phyloP scores from a whole-genome alignment of 1,140 invertebrate species.

The Antheraea pernyi region DNA sequence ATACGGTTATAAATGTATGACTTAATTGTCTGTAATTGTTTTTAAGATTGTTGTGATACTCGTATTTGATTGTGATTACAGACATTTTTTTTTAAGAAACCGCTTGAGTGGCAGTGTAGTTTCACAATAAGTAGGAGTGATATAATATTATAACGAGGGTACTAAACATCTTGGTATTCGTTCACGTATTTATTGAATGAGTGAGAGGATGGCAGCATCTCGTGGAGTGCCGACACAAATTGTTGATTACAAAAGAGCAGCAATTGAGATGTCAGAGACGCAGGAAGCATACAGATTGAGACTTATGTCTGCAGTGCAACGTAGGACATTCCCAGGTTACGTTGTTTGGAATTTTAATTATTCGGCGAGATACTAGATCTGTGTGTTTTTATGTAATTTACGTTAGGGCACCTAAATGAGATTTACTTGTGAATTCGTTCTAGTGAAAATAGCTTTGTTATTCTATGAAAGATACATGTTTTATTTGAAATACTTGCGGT shows the following conservation, averaged over 20 bases:
- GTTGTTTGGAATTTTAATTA: background rate
- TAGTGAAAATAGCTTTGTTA: too few relatives aligned
- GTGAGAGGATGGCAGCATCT: slow-evolving; percentile 55
- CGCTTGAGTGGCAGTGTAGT: slow-evolving; percentile 9
- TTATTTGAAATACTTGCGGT: too few relatives aligned
- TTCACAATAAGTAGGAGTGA: slow-evolving; percentile 30
- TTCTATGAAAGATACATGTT: too few relatives aligned
- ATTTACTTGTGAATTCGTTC: too few relatives aligned
- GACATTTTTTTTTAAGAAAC: slow-evolving; percentile 2
- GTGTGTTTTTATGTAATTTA: too few relatives aligned
- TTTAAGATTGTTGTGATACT: slow-evolving; percentile 7
- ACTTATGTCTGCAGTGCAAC: slow-evolving; percentile 52
- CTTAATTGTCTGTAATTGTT: background rate
- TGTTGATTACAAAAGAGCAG: slow-evolving; percentile 76
- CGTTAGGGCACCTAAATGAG: too few relatives aligned
- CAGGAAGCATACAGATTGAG: slow-evolving; percentile 68
- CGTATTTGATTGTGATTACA: slow-evolving; percentile 14
- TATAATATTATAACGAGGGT: slow-evolving; percentile 37
- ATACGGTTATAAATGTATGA: background rate
- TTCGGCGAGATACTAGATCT: too few relatives aligned
- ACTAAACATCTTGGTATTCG: slow-evolving; percentile 58
- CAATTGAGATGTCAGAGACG: slow-evolving; percentile 69
- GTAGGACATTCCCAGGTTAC: slow-evolving; percentile 1
- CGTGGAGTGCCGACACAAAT: slow-evolving; percentile 64
- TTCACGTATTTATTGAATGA: slow-evolving; percentile 66